phyloP scores from a whole-genome alignment of 2,113 vertebrate genomes.

The Alosa alosa region DNA sequence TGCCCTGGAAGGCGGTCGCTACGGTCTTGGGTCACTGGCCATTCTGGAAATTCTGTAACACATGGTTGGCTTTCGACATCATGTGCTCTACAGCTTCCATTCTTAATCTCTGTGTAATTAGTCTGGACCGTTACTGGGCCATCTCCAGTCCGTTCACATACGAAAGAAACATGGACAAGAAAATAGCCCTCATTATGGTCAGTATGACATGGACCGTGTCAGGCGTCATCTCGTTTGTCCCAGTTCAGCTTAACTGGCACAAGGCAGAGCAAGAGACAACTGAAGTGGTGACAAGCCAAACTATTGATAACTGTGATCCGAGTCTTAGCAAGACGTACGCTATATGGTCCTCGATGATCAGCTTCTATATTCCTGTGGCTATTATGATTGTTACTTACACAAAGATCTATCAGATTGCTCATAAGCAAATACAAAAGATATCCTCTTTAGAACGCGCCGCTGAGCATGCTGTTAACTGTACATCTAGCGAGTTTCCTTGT shows the following conservation, averaged over 20 bases:
- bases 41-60: constrained; percentile 38
- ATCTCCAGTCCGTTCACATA: constrained; percentile 40
- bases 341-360: constrained; percentile 38
- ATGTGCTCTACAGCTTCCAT: constrained; percentile 44
- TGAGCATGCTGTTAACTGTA: constrained; percentile 16
- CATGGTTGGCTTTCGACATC: constrained; percentile 43
- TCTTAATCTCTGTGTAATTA: constrained; percentile 40
- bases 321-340: constrained; percentile 38
- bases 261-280: constrained; percentile 20
- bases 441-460: constrained; percentile 35
- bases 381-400: constrained; percentile 45
- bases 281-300: not conserved
- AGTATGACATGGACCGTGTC: constrained; percentile 37
- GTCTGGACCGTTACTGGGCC: constrained; percentile 43
- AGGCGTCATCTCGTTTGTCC: constrained; percentile 35
- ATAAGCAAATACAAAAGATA: constrained; percentile 37
- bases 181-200: constrained; percentile 33
- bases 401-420: constrained; percentile 39
- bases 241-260: constrained; percentile 40
- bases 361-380: constrained; percentile 43
- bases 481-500: constrained; percentile 3
- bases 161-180: constrained; percentile 40
- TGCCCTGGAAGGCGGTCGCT: constrained; percentile 62
- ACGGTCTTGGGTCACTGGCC: constrained; percentile 34
- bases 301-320: constrained; percentile 22